Evolutionary conservation across 2,888 invertebrate genomes (phyloP), one percentile per base, ranked within the genome.

Genomic region (Spilosoma lubricipeda): DNA sequence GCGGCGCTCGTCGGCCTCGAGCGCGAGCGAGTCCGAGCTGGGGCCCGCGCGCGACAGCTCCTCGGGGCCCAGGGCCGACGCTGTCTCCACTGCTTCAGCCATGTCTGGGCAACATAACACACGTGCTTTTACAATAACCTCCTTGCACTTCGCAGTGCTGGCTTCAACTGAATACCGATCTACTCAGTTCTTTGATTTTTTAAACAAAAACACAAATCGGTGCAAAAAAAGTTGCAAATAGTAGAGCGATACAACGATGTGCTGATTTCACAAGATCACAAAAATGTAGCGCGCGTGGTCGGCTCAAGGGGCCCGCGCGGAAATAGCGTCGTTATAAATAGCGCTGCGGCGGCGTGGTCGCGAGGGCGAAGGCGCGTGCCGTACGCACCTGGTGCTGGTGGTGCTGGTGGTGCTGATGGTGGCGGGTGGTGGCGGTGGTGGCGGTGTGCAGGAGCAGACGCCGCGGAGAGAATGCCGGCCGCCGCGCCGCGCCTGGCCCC

Each of bases 1-100:
- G 68, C 96, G 95, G 75, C 96, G 95, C 90, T 97, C 97, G 82
- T 97, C 97, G 65, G 96, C 97, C 67, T 96, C 96, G 73, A 85
- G 82, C 80, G 80, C 92, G 85, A 80, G 89, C 81, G 85, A 85
- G 87, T 79, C 85, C 85, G 93, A 93, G 84, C 93, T 94, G 85
- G 93, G 91, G 59, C 95, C 95, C 90, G 82, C 97, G 96, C 85
- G 89, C 87, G 89, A 78, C 82, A 86, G 78, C 85, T 88, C 87
- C 85, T 86, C 89, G 73, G 80, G 86, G 73, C 82, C 87, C 67
- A 79, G 81, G 59, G 82, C 84, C 71, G 84, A 79, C 66, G 85
- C 82, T 67, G 80, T 79, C 68, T 93, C 93, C 74, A 92, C 92
- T 73, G 93, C 93, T 82, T 95, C 95, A 71, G 95, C 92, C 95